Conservation (phyloP, 2,797 vertebrate genomes). For the Toxotes lorentzi region DNA sequence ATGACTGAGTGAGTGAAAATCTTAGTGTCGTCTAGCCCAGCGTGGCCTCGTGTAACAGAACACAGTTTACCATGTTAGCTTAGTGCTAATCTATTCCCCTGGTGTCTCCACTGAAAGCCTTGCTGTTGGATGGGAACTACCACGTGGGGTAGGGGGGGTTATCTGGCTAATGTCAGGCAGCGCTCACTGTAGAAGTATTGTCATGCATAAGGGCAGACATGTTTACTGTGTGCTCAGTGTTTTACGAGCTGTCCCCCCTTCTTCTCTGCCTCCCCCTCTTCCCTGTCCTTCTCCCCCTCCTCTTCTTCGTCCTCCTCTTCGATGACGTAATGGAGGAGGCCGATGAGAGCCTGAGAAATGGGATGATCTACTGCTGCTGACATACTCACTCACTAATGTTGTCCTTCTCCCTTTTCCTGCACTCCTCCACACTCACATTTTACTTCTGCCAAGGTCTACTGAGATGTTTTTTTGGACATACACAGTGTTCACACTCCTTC, state of each 20-base stretch:
- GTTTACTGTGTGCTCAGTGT: conserved; percentile 91
- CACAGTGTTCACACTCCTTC: conserved; percentile 37
- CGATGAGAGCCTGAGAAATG: conserved; percentile 89
- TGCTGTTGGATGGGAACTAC: conserved; percentile 76
- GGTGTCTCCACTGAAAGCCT: conserved; percentile 69
- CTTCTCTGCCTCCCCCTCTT: conserved; percentile 61
- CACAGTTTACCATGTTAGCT: conserved; percentile 74
- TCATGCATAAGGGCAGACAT: conserved; percentile 91
- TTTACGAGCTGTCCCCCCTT: conserved; percentile 88
- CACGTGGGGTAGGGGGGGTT: conserved; percentile 67
- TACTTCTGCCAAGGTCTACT: conserved; percentile 52
- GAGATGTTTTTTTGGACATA: conserved; percentile 35
- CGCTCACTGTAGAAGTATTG: conserved; percentile 89
- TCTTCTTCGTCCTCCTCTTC: conserved; percentile 77
- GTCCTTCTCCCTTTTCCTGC: conserved; percentile 74
- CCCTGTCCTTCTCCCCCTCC: conserved; percentile 54
- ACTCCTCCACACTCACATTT: conserved; percentile 63
- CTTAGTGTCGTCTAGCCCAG: conserved; percentile 55
- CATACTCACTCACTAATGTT: conserved; percentile 80
- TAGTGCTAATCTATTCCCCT: conserved; percentile 76
- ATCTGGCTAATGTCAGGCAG: conserved; percentile 90
- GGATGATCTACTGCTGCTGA: conserved; percentile 88
- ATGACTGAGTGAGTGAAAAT: conserved; percentile 80
- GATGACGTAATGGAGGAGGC: conserved; percentile 87
- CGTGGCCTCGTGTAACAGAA: conserved; percentile 55